These are phyloP conservation scores for Microplitis demolitor DNA, from an alignment of 1,140 invertebrate species.

Conservation along the genomic window DNA sequence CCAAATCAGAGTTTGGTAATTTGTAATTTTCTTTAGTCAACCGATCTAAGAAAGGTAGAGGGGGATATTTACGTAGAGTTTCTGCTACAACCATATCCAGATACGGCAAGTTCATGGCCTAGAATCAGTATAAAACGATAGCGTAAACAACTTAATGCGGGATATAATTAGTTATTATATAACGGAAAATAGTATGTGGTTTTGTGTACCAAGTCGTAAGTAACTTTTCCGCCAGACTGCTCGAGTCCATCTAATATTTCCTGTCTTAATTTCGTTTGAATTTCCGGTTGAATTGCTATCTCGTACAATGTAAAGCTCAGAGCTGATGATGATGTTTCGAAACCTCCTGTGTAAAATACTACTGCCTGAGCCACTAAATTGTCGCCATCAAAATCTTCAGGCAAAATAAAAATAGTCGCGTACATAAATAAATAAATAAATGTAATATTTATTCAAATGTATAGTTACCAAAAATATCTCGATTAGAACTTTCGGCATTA, in stretches of 20 bases:
- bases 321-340: conserved; percentile 72
- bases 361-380: conserved; percentile 70
- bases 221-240: conserved; percentile 53
- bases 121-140: neutral
- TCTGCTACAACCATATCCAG: conserved; percentile 56
- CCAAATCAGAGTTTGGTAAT: conserved; percentile 47
- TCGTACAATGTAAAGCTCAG: conserved; percentile 63
- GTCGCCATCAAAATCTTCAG: conserved; percentile 63
- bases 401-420: neutral
- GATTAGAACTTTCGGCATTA: neutral
- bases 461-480: conserved; percentile 31
- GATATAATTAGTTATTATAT: neutral
- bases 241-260: conserved; percentile 61
- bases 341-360: conserved; percentile 72
- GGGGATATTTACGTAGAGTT: conserved; percentile 67
- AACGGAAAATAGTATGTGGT: neutral
- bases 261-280: conserved; percentile 61
- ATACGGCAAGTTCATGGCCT: conserved; percentile 32
- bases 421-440: no score
- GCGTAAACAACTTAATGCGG: neutral
- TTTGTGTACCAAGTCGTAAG: conserved; percentile 51
- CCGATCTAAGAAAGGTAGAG: conserved; percentile 62
- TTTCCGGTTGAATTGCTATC: conserved; percentile 63
- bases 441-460: no score
- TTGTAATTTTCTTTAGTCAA: conserved; percentile 52